Base-by-base conservation (phyloP, 2,888 invertebrate species). In the Byasa hedistus region DNA sequence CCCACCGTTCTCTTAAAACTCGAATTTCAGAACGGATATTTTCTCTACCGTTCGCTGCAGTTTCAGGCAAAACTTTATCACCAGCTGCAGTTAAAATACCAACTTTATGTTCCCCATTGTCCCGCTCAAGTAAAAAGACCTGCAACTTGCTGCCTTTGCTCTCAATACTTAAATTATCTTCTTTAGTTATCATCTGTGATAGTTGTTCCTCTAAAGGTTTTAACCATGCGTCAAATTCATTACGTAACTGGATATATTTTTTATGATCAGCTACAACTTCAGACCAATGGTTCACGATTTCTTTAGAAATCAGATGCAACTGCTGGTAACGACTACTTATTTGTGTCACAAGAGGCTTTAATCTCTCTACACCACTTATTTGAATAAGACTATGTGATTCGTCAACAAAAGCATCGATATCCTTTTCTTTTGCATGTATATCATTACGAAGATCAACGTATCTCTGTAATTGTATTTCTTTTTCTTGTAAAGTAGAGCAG, bases 61-160 rank as follows among this genome's bases (percentile, higher is more conserved):
- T 99, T 83, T 98, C 97, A 0, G 98, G 97, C 69, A 98, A 93
- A n/a, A 98, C 94, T 81, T 96, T 95, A 79, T 99, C 98, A 3
- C 97, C 97, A 0, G 96, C 93, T 3, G 95, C 93, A 19, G 95
- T 95, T 22, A 98, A 86, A 52, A 94, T 93, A 64, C 94, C 93
- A 44, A 98, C 92, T 74, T 96, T 94, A 75, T 95, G 95, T 75
- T 96, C 95, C 1, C 97, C 97, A 79, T 96, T 96, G 73, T 98
- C 97, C 72, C 95, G 94, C 79, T 98, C 98, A 15, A 96, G 92
- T 60, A 95, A 81, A 62, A 97, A 89, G 2, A 95, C 92, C 85
- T 96, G 95, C 21, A 96, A 85, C 71, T 95, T 94, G 69, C 94
- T 95, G 0, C 93, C 93, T 71, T 93, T 94, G 39, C 94, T 94